Base-by-base conservation (phyloP, 2,797 vertebrate genomes). In the Tachyglossus aculeatus region DNA sequence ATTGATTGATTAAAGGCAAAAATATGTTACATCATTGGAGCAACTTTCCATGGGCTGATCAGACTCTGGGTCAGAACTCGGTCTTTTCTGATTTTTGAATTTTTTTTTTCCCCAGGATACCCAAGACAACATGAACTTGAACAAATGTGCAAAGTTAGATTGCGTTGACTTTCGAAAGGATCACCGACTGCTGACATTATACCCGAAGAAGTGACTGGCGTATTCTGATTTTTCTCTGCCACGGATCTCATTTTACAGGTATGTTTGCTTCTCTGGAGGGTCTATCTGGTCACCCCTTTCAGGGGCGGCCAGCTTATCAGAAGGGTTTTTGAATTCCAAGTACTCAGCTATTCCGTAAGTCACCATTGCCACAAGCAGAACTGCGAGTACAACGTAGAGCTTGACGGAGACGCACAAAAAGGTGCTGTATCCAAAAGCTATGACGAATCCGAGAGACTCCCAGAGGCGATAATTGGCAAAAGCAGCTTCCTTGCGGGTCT, bases 391-490 rank as follows among this genome's bases (percentile, higher is more conserved):
- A 37, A 99, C 88, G 82, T 93, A 97, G 16, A 98, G 84, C 76
- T 99, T 99, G 65, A 92, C 57, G 61, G 92, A 90, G 69, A 96
- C 87, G 2, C 96, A 96, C 37, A 99, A 13, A 76, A 91, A 94
- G 2, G 92, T 95, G 89, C 96, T 98, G 85, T 96, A 99, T 9
- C 94, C 96, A 16, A 96, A 99, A 38, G 97, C 95, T 0, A 96
- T 90, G 14, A 96, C 96, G 16, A 95, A 98, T 2, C 97, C 97
- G 9, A 96, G 51, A 0, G 97, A 98, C 80, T 99, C 97, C 95
- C 97, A 96, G 72, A 99, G 95, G 14, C 96, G 94, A 78, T 97
- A 99, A 88, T 95, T 98, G 59, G 97, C 94, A 29, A 99, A 99
- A 0, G 95, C 98, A 0, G 97, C 96, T 76, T 98, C 98, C 76